Base-by-base conservation (phyloP, 2,113 vertebrate species). In the Epinephelus moara region DNA sequence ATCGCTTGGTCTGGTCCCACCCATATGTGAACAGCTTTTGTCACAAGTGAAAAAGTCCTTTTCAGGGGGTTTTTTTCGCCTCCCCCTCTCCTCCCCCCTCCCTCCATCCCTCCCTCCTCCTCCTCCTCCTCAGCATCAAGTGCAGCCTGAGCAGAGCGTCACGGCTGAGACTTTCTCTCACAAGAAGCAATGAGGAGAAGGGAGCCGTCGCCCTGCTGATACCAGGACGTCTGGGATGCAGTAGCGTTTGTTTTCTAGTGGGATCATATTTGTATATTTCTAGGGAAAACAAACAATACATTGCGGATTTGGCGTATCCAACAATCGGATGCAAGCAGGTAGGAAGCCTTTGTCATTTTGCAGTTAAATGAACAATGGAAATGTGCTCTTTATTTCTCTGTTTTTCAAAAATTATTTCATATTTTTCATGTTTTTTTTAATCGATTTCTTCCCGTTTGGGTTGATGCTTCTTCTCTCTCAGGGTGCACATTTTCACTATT, bases 271-370 rank as follows among this genome's bases (percentile, higher is more conserved):
- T 94, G 87, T 91, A 45, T 81, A 57, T 84, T 62, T 84, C 67
- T 74, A 56, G 56, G 82, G 76, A 56, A 78, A 88, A 76, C 76
- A 88, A 87, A 88, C 82, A 91, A 88, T 55, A 87, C 86, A 55
- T 30, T 81, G 84, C 87, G 91, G 92, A 93, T 89, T 93, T 92
- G 79, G 80, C 71, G 64, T 63, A 87, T 91, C 88, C 86, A 93
- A 93, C 87, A 91, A 87, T 94, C 92, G 94, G 91, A 95, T 95
- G 95, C 88, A 87, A 93, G 91, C 94, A 96, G 95, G 95, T 96
- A 96, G 74, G 92, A 82, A 72, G 67, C 27, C 17, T 85, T 80
- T 73, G 75, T 55, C 47, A 21, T 64, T 71, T 37, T 49, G 15
- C 63, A 10, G 45, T 45, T 45, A 11, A 3, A 45, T 45, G 33